Percentiles rank a stretch among this genome's conserved stretches.
phyloP scores from a whole-genome alignment of 2,888 invertebrate species.

The Diarsia rubi region DNA sequence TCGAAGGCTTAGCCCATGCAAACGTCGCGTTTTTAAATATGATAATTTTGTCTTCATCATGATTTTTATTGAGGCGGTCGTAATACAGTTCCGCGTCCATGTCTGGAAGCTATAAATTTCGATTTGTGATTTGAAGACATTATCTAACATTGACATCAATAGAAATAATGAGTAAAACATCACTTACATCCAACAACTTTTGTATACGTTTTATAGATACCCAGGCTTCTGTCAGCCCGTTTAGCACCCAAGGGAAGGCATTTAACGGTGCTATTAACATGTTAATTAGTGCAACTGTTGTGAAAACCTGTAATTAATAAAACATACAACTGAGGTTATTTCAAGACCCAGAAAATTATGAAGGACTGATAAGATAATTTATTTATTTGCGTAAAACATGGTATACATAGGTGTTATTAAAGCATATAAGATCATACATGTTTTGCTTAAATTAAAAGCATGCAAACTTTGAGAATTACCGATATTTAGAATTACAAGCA shows the following conservation, averaged over 20 bases:
- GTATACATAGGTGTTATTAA: too few species aligned
- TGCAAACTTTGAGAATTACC: too few species aligned
- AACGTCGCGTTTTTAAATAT: slow-evolving; percentile 92
- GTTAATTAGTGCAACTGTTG: slow-evolving; percentile 97
- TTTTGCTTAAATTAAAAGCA: too few species aligned
- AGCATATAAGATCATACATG: too few species aligned
- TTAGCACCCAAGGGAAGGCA: slow-evolving; percentile 99
- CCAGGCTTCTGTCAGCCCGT: slow-evolving; percentile 98
- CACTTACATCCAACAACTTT: slow-evolving; percentile 93
- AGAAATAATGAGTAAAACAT: not conserved
- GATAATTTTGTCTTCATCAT: slow-evolving; percentile 90
- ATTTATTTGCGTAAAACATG: too few species aligned
- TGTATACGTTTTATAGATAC: slow-evolving; percentile 97
- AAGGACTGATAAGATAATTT: too few species aligned
- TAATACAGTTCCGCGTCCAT: slow-evolving; percentile 92
- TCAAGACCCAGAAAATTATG: not conserved
- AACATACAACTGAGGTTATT: not conserved
- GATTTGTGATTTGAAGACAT: slow-evolving; percentile 6
- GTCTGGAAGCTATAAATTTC: slow-evolving; percentile 89
- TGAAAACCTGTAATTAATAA: slow-evolving; percentile 92
- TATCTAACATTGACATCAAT: not conserved
- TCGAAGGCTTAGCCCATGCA: slow-evolving; percentile 89
- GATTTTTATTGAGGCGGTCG: slow-evolving; percentile 86
- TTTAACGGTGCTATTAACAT: slow-evolving; percentile 99
- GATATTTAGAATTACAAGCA: too few species aligned